Conservation (phyloP, 2,797 vertebrate genomes). For the Sparus aurata region DNA sequence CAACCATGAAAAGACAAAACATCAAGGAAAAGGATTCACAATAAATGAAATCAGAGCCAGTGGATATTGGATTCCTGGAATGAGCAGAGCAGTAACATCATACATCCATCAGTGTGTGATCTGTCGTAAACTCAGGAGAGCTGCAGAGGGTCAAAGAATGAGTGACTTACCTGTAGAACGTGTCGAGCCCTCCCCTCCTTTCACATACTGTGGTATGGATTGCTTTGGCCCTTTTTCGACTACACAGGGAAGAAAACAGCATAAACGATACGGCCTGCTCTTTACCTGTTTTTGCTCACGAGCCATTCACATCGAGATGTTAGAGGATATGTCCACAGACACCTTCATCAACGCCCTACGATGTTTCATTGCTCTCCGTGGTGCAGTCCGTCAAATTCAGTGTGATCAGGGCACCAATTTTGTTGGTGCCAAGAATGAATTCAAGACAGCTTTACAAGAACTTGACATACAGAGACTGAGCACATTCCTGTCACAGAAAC, state of each 20-base stretch:
- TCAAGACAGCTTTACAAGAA: too few relatives aligned
- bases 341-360: neutral
- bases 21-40: neutral
- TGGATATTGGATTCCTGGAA: neutral
- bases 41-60: neutral
- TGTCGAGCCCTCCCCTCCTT: neutral
- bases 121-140: neutral
- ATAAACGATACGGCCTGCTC: neutral
- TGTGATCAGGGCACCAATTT: too few relatives aligned
- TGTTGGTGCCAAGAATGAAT: too few relatives aligned
- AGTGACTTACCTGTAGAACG: neutral
- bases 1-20: neutral
- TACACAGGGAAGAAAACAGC: neutral
- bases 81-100: neutral
- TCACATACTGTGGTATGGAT: neutral
- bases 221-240: neutral
- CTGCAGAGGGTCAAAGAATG: neutral
- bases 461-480: too few relatives aligned
- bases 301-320: neutral
- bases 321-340: neutral
- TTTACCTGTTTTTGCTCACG: neutral
- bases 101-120: neutral
- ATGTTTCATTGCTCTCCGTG: too few relatives aligned
- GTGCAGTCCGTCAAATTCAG: too few relatives aligned
- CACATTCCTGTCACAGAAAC: too few relatives aligned